These are phyloP conservation scores for Gerris buenoi DNA, from an alignment of 1,140 invertebrate species.

Conservation along the genomic window DNA sequence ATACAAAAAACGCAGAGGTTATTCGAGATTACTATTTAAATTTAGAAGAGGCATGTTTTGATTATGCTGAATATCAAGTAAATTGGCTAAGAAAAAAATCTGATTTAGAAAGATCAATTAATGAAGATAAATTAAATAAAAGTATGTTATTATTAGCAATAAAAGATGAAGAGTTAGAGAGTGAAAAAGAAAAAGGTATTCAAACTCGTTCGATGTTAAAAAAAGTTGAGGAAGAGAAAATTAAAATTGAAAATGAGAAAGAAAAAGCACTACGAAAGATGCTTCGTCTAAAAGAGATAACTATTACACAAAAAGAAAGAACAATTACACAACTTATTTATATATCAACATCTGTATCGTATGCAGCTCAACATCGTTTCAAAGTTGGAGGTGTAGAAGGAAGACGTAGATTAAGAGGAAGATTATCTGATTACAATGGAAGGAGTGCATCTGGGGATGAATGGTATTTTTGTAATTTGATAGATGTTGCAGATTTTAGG, in stretches of 20 bases:
- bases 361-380: not conserved
- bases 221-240: not conserved
- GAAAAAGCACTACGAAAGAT: not conserved
- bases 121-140: not conserved
- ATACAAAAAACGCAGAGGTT: not conserved
- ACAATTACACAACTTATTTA: not conserved
- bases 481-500: not conserved
- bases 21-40: not conserved
- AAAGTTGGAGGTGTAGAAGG: not conserved
- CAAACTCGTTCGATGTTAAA: not conserved
- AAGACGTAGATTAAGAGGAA: not conserved
- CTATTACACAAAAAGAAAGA: not conserved
- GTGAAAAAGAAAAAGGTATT: not conserved
- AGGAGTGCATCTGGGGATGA: not conserved
- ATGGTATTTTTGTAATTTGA: not conserved
- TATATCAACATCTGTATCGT: not conserved
- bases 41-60: not conserved
- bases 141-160: not conserved
- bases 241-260: not conserved
- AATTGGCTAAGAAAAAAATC: not conserved
- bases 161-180: not conserved
- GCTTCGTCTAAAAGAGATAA: not conserved
- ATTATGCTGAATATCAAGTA: not conserved
- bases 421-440: not conserved
- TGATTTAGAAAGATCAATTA: not conserved